A percentile compares a stretch with the other conserved stretches of the same genome.
phyloP scores from a whole-genome alignment of 2,113 vertebrate genomes.

The Neoarius graeffei region DNA sequence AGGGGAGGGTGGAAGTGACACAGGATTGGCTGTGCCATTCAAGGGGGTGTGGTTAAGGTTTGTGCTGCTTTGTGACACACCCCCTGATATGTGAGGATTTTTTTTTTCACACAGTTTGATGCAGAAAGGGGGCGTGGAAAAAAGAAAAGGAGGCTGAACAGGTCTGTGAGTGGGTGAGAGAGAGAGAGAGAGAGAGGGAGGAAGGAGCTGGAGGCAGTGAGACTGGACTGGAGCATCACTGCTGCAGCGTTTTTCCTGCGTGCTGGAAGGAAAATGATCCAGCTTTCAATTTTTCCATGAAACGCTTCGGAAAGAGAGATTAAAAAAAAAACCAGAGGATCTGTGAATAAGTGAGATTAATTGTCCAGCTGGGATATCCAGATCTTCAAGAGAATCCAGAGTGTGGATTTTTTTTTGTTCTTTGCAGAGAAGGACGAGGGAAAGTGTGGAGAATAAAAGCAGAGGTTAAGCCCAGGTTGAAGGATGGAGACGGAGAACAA shows the following conservation, averaged over 20 bases:
- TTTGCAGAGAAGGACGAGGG: constrained; percentile 41
- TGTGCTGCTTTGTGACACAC: neutral
- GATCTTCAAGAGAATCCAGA: constrained; percentile 49
- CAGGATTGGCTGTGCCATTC: neutral
- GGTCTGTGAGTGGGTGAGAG: constrained; percentile 26
- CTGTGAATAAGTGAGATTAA: constrained; percentile 35
- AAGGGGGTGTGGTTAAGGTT: neutral
- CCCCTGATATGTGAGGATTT: neutral
- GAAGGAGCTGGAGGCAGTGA: constrained; percentile 66
- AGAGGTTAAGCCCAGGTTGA: neutral
- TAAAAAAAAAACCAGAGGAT: constrained; percentile 20
- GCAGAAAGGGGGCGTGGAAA: neutral
- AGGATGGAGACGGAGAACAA: neutral
- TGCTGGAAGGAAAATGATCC: constrained; percentile 25
- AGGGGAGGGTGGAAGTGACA: neutral
- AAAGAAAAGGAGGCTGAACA: constrained; percentile 2
- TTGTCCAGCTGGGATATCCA: constrained; percentile 58
- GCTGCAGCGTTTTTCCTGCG: constrained; percentile 71
- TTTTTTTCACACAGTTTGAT: too few relatives aligned
- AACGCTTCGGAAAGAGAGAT: constrained; percentile 42
- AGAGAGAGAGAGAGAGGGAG: constrained; percentile 47
- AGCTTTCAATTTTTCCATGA: constrained; percentile 18
- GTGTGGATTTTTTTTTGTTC: neutral
- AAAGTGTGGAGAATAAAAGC: constrained; percentile 1
- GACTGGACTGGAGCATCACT: constrained; percentile 64